Conservation (phyloP, 53 echinoderm and acorn worm genomes). For the Crossaster papposus region DNA sequence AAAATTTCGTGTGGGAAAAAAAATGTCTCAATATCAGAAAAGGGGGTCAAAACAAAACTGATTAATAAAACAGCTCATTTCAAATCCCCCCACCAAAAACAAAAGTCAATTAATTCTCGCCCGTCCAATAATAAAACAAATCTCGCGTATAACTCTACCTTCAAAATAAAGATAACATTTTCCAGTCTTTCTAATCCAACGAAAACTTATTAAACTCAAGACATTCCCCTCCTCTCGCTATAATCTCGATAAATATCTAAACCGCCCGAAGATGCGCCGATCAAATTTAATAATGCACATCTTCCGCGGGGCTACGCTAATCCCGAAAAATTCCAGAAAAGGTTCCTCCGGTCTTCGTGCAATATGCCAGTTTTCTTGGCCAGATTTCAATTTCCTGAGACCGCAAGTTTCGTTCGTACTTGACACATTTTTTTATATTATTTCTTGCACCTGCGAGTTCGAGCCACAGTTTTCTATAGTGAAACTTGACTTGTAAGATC, state of each 20-base stretch:
- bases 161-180: neutral
- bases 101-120: too few species aligned
- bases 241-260: slow-evolving; percentile 37
- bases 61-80: too few species aligned
- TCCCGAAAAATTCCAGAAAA: slow-evolving; percentile 7
- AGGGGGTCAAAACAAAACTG: too few species aligned
- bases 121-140: too few species aligned
- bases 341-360: neutral
- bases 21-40: too few species aligned
- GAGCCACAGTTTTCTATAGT: too few species aligned
- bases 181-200: slow-evolving; percentile 4
- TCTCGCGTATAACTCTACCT: neutral
- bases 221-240: slow-evolving; percentile 7
- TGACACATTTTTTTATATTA: neutral
- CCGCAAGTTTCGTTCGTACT: neutral
- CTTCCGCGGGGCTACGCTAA: neutral
- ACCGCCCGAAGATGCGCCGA: slow-evolving; percentile 16
- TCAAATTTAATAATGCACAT: slow-evolving; percentile 46
- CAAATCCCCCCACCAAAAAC: too few species aligned
- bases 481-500: too few species aligned
- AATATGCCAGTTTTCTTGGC: neutral
- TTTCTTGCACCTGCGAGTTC: neutral
- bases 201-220: slow-evolving; percentile 45
- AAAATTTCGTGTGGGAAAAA: too few species aligned
- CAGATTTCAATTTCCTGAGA: neutral